These are phyloP conservation scores for Orgyia antiqua DNA, from an alignment of 2,888 invertebrate genomes.

Conservation along the genomic window DNA sequence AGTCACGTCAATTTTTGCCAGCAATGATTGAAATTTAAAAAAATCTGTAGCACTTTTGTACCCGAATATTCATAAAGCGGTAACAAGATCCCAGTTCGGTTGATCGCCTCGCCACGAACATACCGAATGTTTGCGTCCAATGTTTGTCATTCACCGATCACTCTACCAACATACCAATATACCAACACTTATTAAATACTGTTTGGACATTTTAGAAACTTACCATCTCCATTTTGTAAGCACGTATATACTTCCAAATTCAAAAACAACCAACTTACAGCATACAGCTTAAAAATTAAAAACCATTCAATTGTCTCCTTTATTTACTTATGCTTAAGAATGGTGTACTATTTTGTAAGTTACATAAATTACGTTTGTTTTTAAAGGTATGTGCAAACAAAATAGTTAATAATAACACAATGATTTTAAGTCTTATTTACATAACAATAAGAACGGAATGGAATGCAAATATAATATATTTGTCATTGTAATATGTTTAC, in stretches of 20 bases:
- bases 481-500: constrained; percentile 31
- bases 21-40: too few species aligned
- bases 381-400: constrained; percentile 29
- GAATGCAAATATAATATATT: constrained; percentile 20
- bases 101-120: constrained; percentile 44
- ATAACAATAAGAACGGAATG: constrained; percentile 15
- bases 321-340: constrained; percentile 1
- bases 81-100: constrained; percentile 52
- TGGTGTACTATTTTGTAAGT: neutral
- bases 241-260: constrained; percentile 29
- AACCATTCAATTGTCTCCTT: neutral
- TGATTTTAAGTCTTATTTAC: constrained; percentile 27
- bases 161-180: constrained; percentile 20
- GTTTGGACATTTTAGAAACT: constrained; percentile 68
- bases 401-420: constrained; percentile 27
- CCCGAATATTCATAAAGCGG: constrained; percentile 29
- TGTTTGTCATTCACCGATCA: constrained; percentile 32
- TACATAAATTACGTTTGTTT: constrained; percentile 4
- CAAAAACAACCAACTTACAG: constrained; percentile 9
- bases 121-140: constrained; percentile 33
- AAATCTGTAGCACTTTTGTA: constrained; percentile 8
- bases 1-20: too few species aligned
- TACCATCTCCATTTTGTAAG: constrained; percentile 58
- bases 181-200: constrained; percentile 27
- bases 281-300: neutral